phyloP scores from a whole-genome alignment of 1,140 invertebrate species.

The Reticulitermes speratus region DNA sequence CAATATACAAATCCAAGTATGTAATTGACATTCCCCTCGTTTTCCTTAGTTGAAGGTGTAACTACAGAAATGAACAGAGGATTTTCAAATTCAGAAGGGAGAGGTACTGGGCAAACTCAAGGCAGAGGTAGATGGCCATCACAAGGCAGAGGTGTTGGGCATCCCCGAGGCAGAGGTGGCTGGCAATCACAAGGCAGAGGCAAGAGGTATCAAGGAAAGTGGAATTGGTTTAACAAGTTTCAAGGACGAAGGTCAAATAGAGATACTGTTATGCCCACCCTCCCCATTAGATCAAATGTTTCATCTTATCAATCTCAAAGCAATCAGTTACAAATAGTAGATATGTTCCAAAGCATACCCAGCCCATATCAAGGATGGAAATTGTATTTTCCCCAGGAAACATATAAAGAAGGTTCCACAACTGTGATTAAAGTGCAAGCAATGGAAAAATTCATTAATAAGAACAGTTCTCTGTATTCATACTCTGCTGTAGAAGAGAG shows the following conservation, averaged over 20 bases:
- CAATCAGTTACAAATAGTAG: conserved; percentile 18
- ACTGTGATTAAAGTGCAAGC: conserved; percentile 53
- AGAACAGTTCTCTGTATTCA: conserved; percentile 53
- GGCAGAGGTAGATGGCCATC: not conserved
- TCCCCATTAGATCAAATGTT: not conserved
- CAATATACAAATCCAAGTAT: too few relatives aligned
- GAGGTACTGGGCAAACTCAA: not conserved
- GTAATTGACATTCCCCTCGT: not conserved
- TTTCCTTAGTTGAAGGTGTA: not conserved
- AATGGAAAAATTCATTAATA: conserved; percentile 56
- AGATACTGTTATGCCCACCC: not conserved
- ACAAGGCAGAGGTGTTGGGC: not conserved
- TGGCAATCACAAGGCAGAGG: not conserved
- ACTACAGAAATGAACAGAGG: not conserved
- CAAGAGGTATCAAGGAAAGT: not conserved
- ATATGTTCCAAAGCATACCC: conserved; percentile 20
- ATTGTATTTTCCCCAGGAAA: conserved; percentile 46
- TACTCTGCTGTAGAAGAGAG: conserved; percentile 62
- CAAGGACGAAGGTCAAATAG: not conserved
- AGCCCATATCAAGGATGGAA: conserved; percentile 32
- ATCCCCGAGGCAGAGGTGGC: not conserved
- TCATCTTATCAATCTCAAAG: not conserved
- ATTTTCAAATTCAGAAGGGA: not conserved
- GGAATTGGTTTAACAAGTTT: not conserved
- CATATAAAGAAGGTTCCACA: conserved; percentile 50